phyloP scores from a whole-genome alignment of 2,888 invertebrate species.

The Agriopis leucophaearia region DNA sequence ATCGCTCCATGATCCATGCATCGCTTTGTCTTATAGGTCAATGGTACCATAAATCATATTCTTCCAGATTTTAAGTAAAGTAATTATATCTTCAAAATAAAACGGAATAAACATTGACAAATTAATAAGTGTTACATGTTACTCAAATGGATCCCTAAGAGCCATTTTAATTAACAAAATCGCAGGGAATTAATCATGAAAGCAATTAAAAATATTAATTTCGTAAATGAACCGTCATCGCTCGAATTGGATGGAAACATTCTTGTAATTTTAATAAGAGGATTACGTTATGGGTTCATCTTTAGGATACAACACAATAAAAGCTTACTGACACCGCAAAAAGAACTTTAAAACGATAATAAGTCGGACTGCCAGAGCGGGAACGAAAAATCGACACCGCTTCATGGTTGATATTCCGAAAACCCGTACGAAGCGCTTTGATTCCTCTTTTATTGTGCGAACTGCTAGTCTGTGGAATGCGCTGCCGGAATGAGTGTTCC shows the following conservation, averaged over 20 bases:
- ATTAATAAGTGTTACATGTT: slow-evolving; percentile 16
- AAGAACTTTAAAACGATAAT: not conserved
- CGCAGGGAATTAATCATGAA: slow-evolving; percentile 23
- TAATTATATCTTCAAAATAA: not conserved
- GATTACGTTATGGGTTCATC: slow-evolving; percentile 11
- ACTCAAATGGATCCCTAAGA: slow-evolving; percentile 13
- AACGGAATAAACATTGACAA: slow-evolving; percentile 7
- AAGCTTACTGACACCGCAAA: not conserved
- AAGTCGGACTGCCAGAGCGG: no score
- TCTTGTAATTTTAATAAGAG: slow-evolving; percentile 17
- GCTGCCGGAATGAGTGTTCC: no score
- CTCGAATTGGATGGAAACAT: slow-evolving; percentile 19
- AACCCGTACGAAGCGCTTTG: no score
- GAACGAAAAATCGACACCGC: no score
- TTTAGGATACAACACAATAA: not conserved
- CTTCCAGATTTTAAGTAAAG: not conserved
- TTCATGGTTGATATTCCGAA: no score
- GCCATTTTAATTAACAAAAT: slow-evolving; percentile 28
- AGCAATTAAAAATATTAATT: slow-evolving; percentile 37
- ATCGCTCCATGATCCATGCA: no score
- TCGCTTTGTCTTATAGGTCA: not conserved
- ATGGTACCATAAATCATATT: not conserved
- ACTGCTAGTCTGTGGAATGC: no score
- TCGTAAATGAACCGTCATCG: slow-evolving; percentile 30
- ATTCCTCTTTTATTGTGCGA: no score